These are phyloP conservation scores for Craseonycteris thonglongyai DNA, from an alignment of 2,113 vertebrate species.

Conservation along the genomic window DNA sequence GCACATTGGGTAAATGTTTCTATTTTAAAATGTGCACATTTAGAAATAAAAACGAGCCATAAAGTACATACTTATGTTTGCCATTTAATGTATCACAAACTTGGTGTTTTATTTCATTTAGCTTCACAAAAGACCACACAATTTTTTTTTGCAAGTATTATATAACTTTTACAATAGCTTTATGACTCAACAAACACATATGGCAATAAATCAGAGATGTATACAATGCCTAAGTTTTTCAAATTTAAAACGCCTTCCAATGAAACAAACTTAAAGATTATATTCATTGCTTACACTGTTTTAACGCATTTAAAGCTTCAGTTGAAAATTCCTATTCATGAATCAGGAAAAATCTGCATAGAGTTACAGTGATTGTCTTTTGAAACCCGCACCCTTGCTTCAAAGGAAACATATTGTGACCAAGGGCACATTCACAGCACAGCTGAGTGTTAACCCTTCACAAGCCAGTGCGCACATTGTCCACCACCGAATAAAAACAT, in stretches of 20 bases:
- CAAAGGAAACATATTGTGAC: conserved; percentile 73
- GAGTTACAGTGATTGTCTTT: conserved; percentile 50
- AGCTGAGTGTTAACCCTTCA: conserved; percentile 74
- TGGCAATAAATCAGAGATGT: conserved; percentile 69
- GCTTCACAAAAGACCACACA: conserved; percentile 70
- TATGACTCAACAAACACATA: conserved; percentile 64
- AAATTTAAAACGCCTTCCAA: conserved; percentile 69
- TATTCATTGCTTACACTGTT: conserved; percentile 54
- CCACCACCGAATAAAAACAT: conserved; percentile 81
- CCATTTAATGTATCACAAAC: conserved; percentile 81
- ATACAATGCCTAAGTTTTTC: conserved; percentile 62
- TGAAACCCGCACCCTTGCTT: conserved; percentile 54
- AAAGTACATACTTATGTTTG: conserved; percentile 82
- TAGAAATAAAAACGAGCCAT: conserved; percentile 78
- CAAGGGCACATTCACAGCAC: conserved; percentile 61
- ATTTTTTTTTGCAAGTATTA: conserved; percentile 71
- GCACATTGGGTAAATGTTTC: conserved; percentile 78
- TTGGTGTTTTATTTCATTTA: conserved; percentile 79
- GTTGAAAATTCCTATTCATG: conserved; percentile 36
- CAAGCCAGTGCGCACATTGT: conserved; percentile 69
- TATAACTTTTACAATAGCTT: conserved; percentile 71
- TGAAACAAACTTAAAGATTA: conserved; percentile 57
- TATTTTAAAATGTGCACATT: conserved; percentile 76
- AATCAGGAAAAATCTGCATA: conserved; percentile 60
- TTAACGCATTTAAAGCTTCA: conserved; percentile 57